A percentile compares a stretch with the other conserved stretches of the same genome.
Conservation (phyloP, 2,888 invertebrate species). For the Mesorhabditis spiculigera region DNA sequence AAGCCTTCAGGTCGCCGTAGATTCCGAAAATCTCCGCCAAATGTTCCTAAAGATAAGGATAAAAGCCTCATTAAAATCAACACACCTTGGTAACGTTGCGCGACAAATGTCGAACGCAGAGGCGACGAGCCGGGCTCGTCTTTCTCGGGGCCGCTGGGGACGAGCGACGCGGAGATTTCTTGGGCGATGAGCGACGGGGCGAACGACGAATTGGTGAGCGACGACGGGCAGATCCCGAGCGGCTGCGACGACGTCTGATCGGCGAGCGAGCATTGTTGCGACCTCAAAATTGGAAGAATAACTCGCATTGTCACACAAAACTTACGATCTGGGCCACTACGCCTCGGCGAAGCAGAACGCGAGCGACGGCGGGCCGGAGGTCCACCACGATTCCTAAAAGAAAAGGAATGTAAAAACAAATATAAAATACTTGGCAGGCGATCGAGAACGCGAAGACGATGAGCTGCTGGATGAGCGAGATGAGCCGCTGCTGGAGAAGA, state of each 20-base stretch:
- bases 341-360: slow-evolving; percentile 29
- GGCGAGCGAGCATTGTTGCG: slow-evolving; percentile 2
- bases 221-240: slow-evolving; percentile 29
- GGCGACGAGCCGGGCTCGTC: slow-evolving; percentile 24
- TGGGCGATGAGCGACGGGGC: slow-evolving; percentile 14
- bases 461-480: slow-evolving; percentile 24
- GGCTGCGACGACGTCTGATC: slow-evolving; percentile 29
- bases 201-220: slow-evolving; percentile 28
- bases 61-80: slow-evolving; percentile 11
- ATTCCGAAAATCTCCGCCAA: slow-evolving; percentile 80
- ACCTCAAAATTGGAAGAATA: neutral
- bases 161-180: slow-evolving; percentile 17
- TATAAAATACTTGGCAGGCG: slow-evolving; percentile 6
- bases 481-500: slow-evolving; percentile 17
- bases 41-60: slow-evolving; percentile 69
- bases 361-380: slow-evolving; percentile 21
- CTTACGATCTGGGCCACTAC: slow-evolving; percentile 22
- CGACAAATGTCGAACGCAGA: slow-evolving; percentile 38
- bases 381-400: neutral
- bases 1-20: slow-evolving; percentile 72
- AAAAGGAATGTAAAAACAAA: slow-evolving; percentile 6
- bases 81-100: slow-evolving; percentile 58
- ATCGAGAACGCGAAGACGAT: neutral
- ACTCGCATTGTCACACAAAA: neutral
- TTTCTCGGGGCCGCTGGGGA: slow-evolving; percentile 18